Percentiles rank a stretch among this genome's conserved stretches.
phyloP scores from a whole-genome alignment of 2,888 invertebrate species.

The Germaria angustata region DNA sequence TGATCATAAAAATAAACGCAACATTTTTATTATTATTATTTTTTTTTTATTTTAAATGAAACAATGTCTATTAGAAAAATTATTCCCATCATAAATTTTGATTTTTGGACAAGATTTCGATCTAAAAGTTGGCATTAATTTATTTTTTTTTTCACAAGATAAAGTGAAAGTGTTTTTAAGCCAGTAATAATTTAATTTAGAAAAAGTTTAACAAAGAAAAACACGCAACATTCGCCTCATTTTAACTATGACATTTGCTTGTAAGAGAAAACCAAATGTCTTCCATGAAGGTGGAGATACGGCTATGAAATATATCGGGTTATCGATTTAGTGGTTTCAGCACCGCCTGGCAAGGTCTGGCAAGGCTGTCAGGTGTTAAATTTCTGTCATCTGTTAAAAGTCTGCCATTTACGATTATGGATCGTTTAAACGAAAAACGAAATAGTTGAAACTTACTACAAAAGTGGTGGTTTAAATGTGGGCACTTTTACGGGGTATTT shows the following conservation, averaged over 20 bases:
- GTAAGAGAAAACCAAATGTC: not conserved
- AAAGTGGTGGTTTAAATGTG: too few species aligned
- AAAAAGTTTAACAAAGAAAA: not conserved
- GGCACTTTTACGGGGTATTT: too few species aligned
- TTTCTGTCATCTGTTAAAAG: too few species aligned
- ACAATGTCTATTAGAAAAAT: slow-evolving; percentile 17
- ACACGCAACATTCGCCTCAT: slow-evolving; percentile 36
- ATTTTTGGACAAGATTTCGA: slow-evolving; percentile 13
- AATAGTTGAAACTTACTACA: too few species aligned
- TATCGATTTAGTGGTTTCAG: too few species aligned
- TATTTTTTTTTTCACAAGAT: not conserved
- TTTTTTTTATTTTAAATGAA: not conserved
- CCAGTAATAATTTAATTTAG: not conserved
- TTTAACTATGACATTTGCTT: slow-evolving; percentile 20
- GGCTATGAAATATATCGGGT: too few species aligned
- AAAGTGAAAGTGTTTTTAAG: slow-evolving; percentile 48
- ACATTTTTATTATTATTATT: not conserved
- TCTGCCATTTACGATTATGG: too few species aligned
- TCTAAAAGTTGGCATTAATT: slow-evolving; percentile 7
- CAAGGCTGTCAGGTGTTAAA: too few species aligned
- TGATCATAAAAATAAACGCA: slow-evolving; percentile 35
- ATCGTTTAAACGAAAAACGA: too few species aligned
- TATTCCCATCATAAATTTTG: slow-evolving; percentile 49
- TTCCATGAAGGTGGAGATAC: too few species aligned
- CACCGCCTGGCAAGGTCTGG: too few species aligned